A percentile compares a stretch with the other conserved stretches of the same genome.
These are phyloP conservation scores for Zaprionus vittiger DNA, from an alignment of 1,140 invertebrate species.

Conservation along the genomic window DNA sequence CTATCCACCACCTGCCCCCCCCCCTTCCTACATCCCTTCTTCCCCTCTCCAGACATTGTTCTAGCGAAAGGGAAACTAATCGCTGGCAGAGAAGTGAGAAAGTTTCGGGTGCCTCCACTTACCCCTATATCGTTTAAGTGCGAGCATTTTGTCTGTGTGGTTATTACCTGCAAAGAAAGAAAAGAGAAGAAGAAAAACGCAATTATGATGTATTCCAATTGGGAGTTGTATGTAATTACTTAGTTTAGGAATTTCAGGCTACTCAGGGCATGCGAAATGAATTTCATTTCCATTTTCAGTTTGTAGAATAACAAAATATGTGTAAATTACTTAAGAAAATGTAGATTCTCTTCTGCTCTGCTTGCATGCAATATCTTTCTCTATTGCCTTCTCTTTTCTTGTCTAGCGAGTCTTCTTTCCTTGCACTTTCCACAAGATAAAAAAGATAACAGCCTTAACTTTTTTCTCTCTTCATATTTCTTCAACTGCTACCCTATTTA, in stretches of 20 bases:
- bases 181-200: conserved; percentile 6
- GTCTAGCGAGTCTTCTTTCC: too few relatives aligned
- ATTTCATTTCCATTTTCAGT: background rate
- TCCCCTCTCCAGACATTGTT: conserved; percentile 17
- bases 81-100: conserved; percentile 23
- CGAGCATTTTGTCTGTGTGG: conserved; percentile 50
- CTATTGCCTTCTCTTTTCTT: too few relatives aligned
- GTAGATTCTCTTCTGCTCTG: too few relatives aligned
- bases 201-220: conserved; percentile 11
- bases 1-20: background rate
- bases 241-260: background rate
- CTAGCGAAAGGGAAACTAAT: conserved; percentile 52
- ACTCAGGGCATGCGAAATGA: background rate
- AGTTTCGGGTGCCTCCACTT: conserved; percentile 41
- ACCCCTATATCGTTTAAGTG: conserved; percentile 72
- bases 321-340: too few relatives aligned
- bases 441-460: too few relatives aligned
- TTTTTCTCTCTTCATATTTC: too few relatives aligned
- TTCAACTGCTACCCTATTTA: too few relatives aligned
- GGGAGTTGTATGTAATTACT: background rate
- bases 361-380: too few relatives aligned
- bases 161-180: conserved; percentile 73
- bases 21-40: conserved; percentile 8
- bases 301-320: too few relatives aligned
- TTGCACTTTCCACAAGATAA: too few relatives aligned